A percentile compares a stretch with the other conserved stretches of the same genome.
These are phyloP conservation scores for Ibidorhyncha struthersii DNA, from an alignment of 2,113 vertebrate species.

Conservation along the genomic window DNA sequence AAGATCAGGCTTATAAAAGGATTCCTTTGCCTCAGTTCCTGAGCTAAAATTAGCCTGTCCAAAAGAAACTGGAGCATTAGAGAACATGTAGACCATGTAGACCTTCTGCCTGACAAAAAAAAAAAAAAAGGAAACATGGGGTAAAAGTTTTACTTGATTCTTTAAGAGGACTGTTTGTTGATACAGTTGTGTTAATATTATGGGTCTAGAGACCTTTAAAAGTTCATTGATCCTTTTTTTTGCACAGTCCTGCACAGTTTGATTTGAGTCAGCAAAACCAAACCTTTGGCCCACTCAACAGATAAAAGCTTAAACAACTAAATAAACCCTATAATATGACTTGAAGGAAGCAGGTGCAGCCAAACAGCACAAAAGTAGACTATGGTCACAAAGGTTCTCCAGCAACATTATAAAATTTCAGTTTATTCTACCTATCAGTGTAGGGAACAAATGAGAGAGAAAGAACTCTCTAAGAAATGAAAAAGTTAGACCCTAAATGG, in stretches of 20 bases:
- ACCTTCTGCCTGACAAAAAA: neutral
- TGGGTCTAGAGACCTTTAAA: neutral
- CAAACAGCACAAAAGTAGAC: neutral
- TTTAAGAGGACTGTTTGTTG: neutral
- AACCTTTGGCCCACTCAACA: neutral
- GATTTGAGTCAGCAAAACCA: neutral
- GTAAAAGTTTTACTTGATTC: neutral
- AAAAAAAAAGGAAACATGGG: neutral
- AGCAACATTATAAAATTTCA: neutral
- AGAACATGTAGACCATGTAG: neutral
- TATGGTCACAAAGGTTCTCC: neutral
- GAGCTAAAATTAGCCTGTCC: neutral
- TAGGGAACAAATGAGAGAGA: neutral
- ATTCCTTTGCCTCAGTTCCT: neutral
- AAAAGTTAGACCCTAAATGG: neutral
- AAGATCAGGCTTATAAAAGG: neutral
- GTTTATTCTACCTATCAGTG: neutral
- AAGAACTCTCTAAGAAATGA: neutral
- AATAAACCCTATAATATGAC: neutral
- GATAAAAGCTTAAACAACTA: neutral
- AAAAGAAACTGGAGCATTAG: neutral
- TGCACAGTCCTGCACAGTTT: neutral
- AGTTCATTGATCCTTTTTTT: neutral
- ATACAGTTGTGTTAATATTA: neutral
- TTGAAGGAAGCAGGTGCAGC: neutral